Base-by-base conservation (phyloP, 30 jellyfish, hydroid and myxozoan genomes). In the Cassiopea andromeda region DNA sequence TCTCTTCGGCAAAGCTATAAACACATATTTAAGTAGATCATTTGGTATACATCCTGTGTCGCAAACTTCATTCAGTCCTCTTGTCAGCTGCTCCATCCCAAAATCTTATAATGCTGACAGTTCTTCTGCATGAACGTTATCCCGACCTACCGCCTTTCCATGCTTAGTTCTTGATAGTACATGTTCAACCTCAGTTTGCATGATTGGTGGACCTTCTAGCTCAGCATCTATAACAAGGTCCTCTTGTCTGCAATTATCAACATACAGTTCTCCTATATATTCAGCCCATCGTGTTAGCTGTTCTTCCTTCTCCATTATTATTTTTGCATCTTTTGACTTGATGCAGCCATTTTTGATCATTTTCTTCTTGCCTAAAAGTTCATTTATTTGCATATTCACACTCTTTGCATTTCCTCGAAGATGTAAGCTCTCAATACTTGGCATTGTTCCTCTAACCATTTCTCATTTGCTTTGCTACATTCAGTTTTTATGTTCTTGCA, bases 401-500 rank as follows among this genome's bases (percentile, higher is more conserved):
- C 64, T 6, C 7, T 54, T 54, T 54, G 64, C 0, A 54, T 54
- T 54, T 54, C 64, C 64, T 54, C 64, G 64, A 10, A 54, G 64
- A 54, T 54, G 64, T 54, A 54, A 54, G 12, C 75, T 77, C 69
- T 87, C 85, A 44, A 78, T 87, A 44, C 94, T 67, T 60, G 78
- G 49, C 94, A 87, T 76, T 78, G 73, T 60, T 87, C 82, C 58
- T 77, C 50, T 38, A 87, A 46, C 90, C 91, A 87, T 57, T 67
- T 78, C 44, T 60, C 90, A 17, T 77, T 87, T 69, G 77, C 90
- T 67, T 58, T 83, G 68, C 78, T 58, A 38, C 91, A 78, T 77
- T 87, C 69, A 8, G 1, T 47, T 74, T 78, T 77, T 77, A 59
- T 58, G 1, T 47, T 19, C 78, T 74, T 71, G 64, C 48, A 87